Conservation (phyloP, 2,113 vertebrate genomes). For the Felis chaus region DNA sequence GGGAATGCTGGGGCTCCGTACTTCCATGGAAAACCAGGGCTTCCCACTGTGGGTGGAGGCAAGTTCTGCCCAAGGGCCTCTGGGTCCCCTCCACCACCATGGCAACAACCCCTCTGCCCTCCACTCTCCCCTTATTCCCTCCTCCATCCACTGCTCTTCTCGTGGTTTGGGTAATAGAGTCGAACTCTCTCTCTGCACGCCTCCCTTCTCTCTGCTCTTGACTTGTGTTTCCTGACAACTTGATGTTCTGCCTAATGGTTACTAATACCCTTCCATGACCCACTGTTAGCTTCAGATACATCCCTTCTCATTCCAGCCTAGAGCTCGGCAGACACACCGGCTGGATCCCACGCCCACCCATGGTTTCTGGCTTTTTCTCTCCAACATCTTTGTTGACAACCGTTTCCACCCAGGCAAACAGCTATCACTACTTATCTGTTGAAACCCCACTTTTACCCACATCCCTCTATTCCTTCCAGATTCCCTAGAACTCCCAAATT, state of each 20-base stretch:
- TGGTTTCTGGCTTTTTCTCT: not conserved
- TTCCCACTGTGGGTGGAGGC: not conserved
- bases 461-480: not conserved
- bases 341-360: not conserved
- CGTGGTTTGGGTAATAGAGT: not conserved
- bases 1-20: not conserved
- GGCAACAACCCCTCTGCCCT: not conserved
- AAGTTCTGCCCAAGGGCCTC: not conserved
- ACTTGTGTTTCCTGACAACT: not conserved
- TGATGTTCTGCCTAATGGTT: not conserved
- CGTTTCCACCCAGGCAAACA: not conserved
- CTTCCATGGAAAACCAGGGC: not conserved
- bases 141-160: not conserved
- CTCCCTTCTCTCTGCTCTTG: not conserved
- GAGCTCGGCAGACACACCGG: not conserved
- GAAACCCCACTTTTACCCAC: not conserved
- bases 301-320: not conserved
- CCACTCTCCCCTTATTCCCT: no score
- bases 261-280: not conserved
- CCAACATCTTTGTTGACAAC: not conserved
- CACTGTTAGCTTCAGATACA: not conserved
- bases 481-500: not conserved
- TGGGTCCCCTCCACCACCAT: not conserved
- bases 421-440: not conserved
- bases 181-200: not conserved